phyloP scores from a whole-genome alignment of 2,888 invertebrate species.

The Cosmorhoe ocellata region DNA sequence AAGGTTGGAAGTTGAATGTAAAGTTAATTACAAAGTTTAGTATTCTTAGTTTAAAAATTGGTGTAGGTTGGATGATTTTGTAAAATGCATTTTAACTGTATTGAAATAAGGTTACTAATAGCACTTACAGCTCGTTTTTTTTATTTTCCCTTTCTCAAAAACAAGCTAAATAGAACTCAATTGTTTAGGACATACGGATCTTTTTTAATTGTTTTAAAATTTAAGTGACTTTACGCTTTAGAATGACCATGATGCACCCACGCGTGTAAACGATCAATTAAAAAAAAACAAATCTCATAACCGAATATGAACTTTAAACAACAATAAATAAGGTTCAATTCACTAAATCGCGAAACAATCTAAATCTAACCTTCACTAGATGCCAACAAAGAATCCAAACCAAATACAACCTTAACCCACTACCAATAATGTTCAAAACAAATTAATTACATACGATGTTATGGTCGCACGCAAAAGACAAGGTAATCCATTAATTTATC shows the following conservation, averaged over 20 bases:
- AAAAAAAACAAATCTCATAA: constrained; percentile 26
- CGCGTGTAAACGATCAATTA: background rate
- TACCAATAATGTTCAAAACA: background rate
- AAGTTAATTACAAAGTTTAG: background rate
- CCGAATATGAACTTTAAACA: constrained; percentile 39
- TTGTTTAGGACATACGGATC: no score
- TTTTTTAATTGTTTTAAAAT: no score
- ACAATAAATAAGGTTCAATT: constrained; percentile 1
- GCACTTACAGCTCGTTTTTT: no score
- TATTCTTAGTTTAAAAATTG: background rate
- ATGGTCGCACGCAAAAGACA: background rate
- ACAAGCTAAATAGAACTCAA: no score
- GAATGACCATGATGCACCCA: background rate
- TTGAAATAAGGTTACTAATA: no score
- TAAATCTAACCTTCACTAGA: constrained; percentile 13
- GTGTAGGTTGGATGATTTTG: background rate
- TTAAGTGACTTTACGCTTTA: no score
- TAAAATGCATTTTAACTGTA: no score
- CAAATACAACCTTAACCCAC: constrained; percentile 11
- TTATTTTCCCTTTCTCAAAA: no score
- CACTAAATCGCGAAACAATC: background rate
- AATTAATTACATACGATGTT: background rate
- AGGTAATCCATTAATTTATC: background rate
- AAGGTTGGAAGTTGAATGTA: background rate
- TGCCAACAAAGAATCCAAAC: constrained; percentile 11